These are phyloP conservation scores for Rhadinocentrus ornatus DNA, from an alignment of 2,797 vertebrate genomes.

Conservation along the genomic window DNA sequence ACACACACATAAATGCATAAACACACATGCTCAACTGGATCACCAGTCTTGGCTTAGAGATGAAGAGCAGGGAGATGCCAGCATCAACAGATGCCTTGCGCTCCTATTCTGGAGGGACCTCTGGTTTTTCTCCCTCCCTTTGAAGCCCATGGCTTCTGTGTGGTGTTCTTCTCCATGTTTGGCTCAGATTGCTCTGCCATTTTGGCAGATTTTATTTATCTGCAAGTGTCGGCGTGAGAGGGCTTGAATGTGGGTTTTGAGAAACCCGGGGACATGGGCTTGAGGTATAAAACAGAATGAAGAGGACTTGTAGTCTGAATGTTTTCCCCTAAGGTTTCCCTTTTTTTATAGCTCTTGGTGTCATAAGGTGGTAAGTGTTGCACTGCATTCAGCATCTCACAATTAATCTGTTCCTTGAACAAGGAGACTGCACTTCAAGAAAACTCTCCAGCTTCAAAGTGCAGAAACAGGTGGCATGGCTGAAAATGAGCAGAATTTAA, in stretches of 20 bases:
- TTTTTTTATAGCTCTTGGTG: conserved; percentile 26
- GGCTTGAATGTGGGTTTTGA: conserved; percentile 57
- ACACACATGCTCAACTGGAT: conserved; percentile 60
- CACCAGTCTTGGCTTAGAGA: conserved; percentile 74
- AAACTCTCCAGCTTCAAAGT: conserved; percentile 29
- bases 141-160: conserved; percentile 69
- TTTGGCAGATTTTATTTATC: conserved; percentile 73
- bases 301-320: conserved; percentile 52
- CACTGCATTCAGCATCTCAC: conserved; percentile 15
- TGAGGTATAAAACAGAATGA: conserved; percentile 58
- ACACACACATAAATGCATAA: conserved; percentile 30
- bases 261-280: conserved; percentile 60
- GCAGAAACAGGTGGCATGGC: conserved; percentile 7
- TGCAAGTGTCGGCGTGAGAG: conserved; percentile 65
- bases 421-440: conserved; percentile 16
- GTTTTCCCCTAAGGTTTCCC: conserved; percentile 36
- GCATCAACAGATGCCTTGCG: conserved; percentile 83
- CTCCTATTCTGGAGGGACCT: conserved; percentile 76
- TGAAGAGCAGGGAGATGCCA: conserved; percentile 75
- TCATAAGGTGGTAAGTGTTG: conserved; percentile 25
- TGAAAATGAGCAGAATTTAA: conserved; percentile 9
- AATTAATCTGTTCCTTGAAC: conserved; percentile 26
- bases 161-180: conserved; percentile 69
- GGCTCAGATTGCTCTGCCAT: conserved; percentile 63
- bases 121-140: conserved; percentile 62